Base-by-base conservation (phyloP, 2,888 invertebrate genomes). In the Pandemis corylana region DNA sequence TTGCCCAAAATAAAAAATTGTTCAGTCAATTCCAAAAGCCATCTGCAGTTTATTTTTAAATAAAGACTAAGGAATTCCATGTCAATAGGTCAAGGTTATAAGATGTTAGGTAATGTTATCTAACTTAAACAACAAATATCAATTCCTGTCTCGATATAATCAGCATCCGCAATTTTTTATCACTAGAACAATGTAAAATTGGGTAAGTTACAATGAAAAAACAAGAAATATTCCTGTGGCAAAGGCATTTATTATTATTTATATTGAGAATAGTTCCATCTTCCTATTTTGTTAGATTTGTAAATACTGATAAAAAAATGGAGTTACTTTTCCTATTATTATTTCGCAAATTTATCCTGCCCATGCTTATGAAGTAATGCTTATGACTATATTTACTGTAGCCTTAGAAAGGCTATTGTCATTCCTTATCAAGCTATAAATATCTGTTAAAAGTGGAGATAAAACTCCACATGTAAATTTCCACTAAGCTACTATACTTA, bases 341-440 rank as follows among this genome's bases (percentile, higher is more conserved):
- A 28, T 12, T 56, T 6, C 13, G 7, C 12, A 28, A 59, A 9
- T 59, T 59, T 12, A 2, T 28, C 12, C 53, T 62, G 20, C 41
- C 42, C 1, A 62, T 20, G 2, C 0, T 5, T 62, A n/a, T 42
- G 42, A 42, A 62, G 5, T 13, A 41, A 62, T 41, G 36, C 28
- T 13, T 62, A 7, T n/a, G 42, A 28, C 28, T 5, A 65, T 49
- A 13, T 65, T 51, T 53, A 0, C 36, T 42, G 10, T 2, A 4
- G 62, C 49, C 49, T 36, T 41, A 66, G 13, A 53, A 51, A 36
- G 41, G 36, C 51, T 5, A 5, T 51, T 51, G 15, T 66, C 66
- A 53, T 41, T 36, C 36, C 66, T 66, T 66, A 66, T 66, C 66
- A 66, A n/a, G n/a, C 20, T 64, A 51, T 66, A 66, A 51, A 66